Evolutionary conservation across 2,888 invertebrate genomes (phyloP).

Genomic region (Neria commutata): DNA sequence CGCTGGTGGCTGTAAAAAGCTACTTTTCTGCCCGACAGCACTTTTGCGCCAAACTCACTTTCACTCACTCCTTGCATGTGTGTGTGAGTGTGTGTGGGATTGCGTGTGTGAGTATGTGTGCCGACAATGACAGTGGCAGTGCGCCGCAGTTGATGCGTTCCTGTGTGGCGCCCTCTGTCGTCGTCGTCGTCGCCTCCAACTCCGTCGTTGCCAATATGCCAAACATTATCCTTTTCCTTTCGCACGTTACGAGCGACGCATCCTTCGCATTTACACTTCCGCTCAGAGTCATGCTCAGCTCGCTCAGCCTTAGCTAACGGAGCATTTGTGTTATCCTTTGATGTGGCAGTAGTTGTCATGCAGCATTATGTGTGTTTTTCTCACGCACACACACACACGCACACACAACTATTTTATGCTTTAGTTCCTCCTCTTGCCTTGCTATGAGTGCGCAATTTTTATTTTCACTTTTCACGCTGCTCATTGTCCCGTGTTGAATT

Average conservation of each 20-base stretch:
- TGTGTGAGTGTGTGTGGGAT: neutral
- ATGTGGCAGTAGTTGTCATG: neutral
- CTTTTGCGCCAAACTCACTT: neutral
- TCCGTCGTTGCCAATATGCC: slow-evolving; percentile 2
- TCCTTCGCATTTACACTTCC: slow-evolving; percentile 13
- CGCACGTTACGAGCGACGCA: neutral
- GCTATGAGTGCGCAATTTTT: too few relatives aligned
- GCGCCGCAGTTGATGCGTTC: neutral
- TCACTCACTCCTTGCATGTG: neutral
- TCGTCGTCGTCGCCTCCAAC: too few relatives aligned
- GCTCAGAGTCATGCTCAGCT: slow-evolving; percentile 1
- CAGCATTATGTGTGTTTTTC: neutral
- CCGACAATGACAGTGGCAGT: neutral
- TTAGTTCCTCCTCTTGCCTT: too few relatives aligned
- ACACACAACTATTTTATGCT: too few relatives aligned
- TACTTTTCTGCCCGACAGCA: neutral
- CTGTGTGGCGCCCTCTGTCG: neutral
- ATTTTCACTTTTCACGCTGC: too few relatives aligned
- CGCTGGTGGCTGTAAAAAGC: too few relatives aligned
- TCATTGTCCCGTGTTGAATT: too few relatives aligned
- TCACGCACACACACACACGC: too few relatives aligned
- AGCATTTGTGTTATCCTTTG: neutral
- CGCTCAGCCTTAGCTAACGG: too few relatives aligned
- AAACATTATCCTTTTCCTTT: slow-evolving; percentile 2
- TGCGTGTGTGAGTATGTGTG: neutral